A percentile compares a stretch with the other conserved stretches of the same genome.
Evolutionary conservation across 2,888 invertebrate species (phyloP).

Genomic region (Lycia hirtaria): DNA sequence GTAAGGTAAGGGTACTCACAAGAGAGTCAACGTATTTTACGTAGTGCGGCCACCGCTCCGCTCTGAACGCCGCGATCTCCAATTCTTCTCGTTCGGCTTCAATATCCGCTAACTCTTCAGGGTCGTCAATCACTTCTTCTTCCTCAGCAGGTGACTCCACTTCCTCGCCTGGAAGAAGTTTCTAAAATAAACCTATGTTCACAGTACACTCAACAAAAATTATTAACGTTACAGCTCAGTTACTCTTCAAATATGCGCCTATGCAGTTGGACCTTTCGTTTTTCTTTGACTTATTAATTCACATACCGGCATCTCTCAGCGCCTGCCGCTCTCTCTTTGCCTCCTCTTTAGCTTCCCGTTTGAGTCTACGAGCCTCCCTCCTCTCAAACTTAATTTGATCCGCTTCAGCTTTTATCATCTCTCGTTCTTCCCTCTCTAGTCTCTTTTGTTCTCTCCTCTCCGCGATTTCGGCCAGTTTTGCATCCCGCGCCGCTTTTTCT

Average conservation of each 20-base stretch:
- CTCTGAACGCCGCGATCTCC: conserved; percentile 70
- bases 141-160: conserved; percentile 74
- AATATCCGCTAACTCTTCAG: conserved; percentile 74
- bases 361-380: conserved; percentile 64
- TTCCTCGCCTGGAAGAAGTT: conserved; percentile 61
- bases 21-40: conserved; percentile 77
- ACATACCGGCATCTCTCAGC: conserved; percentile 64
- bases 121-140: conserved; percentile 67
- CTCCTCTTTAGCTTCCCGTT: conserved; percentile 64
- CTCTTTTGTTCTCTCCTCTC: conserved; percentile 59
- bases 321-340: conserved; percentile 63
- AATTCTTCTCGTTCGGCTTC: conserved; percentile 73
- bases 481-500: conserved; percentile 65
- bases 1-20: too few relatives aligned
- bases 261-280: too few relatives aligned
- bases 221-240: too few relatives aligned
- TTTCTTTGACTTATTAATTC: background rate
- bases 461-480: conserved; percentile 56
- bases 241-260: too few relatives aligned
- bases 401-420: conserved; percentile 58
- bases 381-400: conserved; percentile 64
- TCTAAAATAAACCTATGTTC: too few relatives aligned
- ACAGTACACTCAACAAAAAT: background rate
- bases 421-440: conserved; percentile 59
- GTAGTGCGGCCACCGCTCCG: conserved; percentile 79